Conservation (phyloP, 2,888 invertebrate genomes). For the Drosophila eohydei region DNA sequence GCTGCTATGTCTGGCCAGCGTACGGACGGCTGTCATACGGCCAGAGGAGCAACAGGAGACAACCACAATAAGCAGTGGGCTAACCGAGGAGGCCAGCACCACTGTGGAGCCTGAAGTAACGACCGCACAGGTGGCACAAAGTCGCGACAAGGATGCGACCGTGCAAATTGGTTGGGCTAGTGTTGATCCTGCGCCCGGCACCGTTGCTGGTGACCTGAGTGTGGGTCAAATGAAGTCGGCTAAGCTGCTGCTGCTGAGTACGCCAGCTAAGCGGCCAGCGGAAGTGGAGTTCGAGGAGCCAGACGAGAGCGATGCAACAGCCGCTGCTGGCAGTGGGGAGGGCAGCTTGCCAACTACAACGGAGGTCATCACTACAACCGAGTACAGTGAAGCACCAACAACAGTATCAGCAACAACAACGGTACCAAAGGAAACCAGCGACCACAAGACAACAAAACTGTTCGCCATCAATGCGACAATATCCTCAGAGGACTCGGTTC, state of each 20-base stretch:
- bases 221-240: slow-evolving; percentile 55
- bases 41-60: slow-evolving; percentile 35
- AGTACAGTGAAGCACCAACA: slow-evolving; percentile 31
- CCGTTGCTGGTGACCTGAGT: slow-evolving; percentile 43
- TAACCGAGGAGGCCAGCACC: slow-evolving; percentile 28
- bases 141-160: slow-evolving; percentile 68
- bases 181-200: slow-evolving; percentile 58
- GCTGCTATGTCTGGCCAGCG: slow-evolving; percentile 42
- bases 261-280: slow-evolving; percentile 70
- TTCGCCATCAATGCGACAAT: slow-evolving; percentile 68
- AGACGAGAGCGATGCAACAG: slow-evolving; percentile 58
- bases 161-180: slow-evolving; percentile 46
- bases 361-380: slow-evolving; percentile 40
- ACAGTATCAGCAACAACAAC: slow-evolving; percentile 22
- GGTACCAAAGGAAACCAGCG: slow-evolving; percentile 32
- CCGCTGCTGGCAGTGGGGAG: slow-evolving; percentile 41
- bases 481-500: slow-evolving; percentile 39
- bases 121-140: slow-evolving; percentile 30
- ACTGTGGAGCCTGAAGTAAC: slow-evolving; percentile 36
- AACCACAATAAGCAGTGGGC: slow-evolving; percentile 27
- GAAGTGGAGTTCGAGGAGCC: slow-evolving; percentile 75
- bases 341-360: slow-evolving; percentile 41
- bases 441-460: slow-evolving; percentile 52
- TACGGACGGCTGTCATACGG: slow-evolving; percentile 57
- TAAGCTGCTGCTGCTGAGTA: slow-evolving; percentile 77